Evolutionary conservation across 92 coral and sea anemone species (phyloP), one percentile per base, ranked within the genome.

Genomic region (Pocillopora meandrina): DNA sequence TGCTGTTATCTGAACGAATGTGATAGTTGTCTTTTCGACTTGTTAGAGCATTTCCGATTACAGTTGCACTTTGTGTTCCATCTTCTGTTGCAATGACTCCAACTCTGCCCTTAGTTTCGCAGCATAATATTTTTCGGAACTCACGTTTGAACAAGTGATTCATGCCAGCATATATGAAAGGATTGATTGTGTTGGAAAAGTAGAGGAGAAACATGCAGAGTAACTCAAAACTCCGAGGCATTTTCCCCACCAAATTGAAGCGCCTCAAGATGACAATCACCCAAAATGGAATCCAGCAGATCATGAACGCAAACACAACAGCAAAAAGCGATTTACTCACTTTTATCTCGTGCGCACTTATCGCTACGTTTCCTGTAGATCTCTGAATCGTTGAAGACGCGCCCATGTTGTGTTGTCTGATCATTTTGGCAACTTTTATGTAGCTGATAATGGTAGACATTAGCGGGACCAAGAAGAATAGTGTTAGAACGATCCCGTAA

Each of bases 231-330:
- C 42, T 76, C 6, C 88, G 83, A 0, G 88, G 88, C 88, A 84
- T 84, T 23, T 12, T 76, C 9, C 35, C 47, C 17, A 75, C 88
- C 61, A 75, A 19, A 56, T 47, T 61, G 61, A 84, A 84, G 52
- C 88, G 88, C 34, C 82, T 72, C 19, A 84, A 56, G 47, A 84
- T 73, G 64, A 90, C 93, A 14, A 90, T 77, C 10, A 90, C 67
- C 85, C 90, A 82, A 35, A 84, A 84, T 11, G 93, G 93, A 11
- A 90, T 83, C 93, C 90, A 87, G 60, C 93, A 87, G 36, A 83
- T 13, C 78, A 87, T 76, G 61, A 90, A 90, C 13, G 87, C 81
- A n/a, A 90, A 67, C 2, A 90, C 90, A 31, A 90, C 90, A 0
- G 88, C 88, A 34, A 90, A 90, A 1, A 90, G 83, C 18, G 90